phyloP scores from a whole-genome alignment of 2,113 vertebrate species.

The Heptranchias perlo region DNA sequence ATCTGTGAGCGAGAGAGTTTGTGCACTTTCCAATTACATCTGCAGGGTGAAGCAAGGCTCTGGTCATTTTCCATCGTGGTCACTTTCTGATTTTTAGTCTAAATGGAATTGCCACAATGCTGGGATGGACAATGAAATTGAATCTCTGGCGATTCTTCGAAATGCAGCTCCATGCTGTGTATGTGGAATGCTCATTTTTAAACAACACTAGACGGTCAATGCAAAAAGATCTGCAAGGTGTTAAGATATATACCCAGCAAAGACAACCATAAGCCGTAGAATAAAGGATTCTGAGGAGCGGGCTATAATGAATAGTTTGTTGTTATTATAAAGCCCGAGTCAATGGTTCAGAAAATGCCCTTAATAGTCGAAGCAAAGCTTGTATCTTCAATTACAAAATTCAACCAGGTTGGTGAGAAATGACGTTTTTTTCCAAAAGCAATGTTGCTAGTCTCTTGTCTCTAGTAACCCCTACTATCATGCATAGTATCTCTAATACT shows the following conservation, averaged over 20 bases:
- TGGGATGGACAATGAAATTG: background rate
- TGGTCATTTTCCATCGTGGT: background rate
- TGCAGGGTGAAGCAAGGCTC: background rate
- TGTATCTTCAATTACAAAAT: background rate
- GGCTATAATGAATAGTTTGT: background rate
- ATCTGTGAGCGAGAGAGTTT: background rate
- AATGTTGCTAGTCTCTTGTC: no score
- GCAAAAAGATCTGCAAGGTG: background rate
- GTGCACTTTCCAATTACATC: conserved; percentile 13
- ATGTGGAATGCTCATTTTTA: background rate
- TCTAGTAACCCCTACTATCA: no score
- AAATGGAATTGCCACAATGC: background rate
- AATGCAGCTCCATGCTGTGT: background rate
- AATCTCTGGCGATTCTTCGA: background rate
- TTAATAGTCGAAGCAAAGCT: background rate
- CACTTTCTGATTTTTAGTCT: background rate
- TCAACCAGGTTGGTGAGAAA: background rate
- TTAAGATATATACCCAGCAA: background rate
- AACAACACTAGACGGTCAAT: background rate
- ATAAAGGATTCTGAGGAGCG: background rate
- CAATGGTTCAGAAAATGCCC: background rate
- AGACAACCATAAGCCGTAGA: background rate
- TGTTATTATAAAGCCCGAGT: background rate
- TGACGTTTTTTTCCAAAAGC: background rate
- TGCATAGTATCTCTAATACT: no score